Evolutionary conservation across 2,113 vertebrate genomes (phyloP), one percentile per base, ranked within the genome.

Genomic region (Strix aluco): DNA sequence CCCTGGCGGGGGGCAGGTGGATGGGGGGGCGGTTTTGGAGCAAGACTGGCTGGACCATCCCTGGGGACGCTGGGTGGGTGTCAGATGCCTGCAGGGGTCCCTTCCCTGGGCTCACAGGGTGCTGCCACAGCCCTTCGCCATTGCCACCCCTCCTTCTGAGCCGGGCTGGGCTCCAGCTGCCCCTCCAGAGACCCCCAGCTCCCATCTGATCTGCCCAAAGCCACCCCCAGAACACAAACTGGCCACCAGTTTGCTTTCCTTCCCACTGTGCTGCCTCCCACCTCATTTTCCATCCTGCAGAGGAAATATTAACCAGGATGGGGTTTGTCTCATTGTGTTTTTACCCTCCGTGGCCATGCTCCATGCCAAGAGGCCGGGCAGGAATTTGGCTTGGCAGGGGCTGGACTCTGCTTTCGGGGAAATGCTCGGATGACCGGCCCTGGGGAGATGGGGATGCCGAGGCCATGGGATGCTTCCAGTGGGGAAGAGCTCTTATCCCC

Each of bases 361-460:
- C n/a, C 0, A 11, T 89, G 82, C 79, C 92, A 78, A 70, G 77
- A 77, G 75, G 49, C 63, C 3, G 0, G 17, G 46, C 32, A 22
- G 81, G 73, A 80, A 36, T 70, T 65, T 30, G 40, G 26, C 62
- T 65, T 21, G 58, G 44, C 75, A 1, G 0, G 36, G 20, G 36
- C 55, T 2, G 9, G 52, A 13, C 51, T 66, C 26, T 40, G 73
- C 40, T 74, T 10, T 81, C 0, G 0, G 74, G 69, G 42, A 34
- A 63, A 15, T 2, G 11, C 71, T 75, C 0, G 0, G 40, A 6
- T 32, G 29, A 9, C 2, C 2, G 0, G 17, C 12, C 30, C 86
- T 2, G 3, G 57, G 54, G 23, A 3, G 6, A 20, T 6, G 7
- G 59, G 22, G 46, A 5, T 46, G 15, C 27, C 1, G 1, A 44